Evolutionary conservation across 1,140 invertebrate species (phyloP).

Genomic region (Heliconius hewitsoni): DNA sequence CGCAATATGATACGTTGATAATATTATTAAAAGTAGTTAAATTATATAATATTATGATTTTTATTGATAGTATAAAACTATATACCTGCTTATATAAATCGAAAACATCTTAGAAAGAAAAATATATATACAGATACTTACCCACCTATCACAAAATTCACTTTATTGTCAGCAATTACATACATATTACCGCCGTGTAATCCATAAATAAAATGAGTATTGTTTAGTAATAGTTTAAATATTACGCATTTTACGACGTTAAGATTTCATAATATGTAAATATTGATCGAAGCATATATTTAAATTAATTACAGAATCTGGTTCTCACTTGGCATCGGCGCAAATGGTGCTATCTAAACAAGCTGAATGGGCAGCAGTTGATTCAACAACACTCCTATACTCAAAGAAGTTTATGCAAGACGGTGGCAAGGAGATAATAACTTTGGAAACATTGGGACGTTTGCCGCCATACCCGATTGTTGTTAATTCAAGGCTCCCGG

Average conservation of each 20-base stretch:
- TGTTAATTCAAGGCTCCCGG: constrained; percentile 80
- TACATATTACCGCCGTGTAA: too few species aligned
- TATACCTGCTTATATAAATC: too few species aligned
- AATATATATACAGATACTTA: too few species aligned
- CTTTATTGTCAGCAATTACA: too few species aligned
- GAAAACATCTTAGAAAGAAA: too few species aligned
- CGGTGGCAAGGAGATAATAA: constrained; percentile 80
- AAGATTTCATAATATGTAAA: neutral
- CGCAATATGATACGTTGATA: too few species aligned
- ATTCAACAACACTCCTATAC: constrained; percentile 82
- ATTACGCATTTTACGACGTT: neutral
- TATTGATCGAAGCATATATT: constrained; percentile 4
- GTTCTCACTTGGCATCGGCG: constrained; percentile 83
- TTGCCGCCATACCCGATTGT: constrained; percentile 84
- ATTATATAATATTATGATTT: too few species aligned
- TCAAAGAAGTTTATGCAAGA: constrained; percentile 83
- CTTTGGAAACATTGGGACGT: constrained; percentile 83
- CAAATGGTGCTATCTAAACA: constrained; percentile 84
- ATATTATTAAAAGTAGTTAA: too few species aligned
- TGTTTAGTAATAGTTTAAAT: too few species aligned
- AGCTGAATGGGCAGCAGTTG: constrained; percentile 84
- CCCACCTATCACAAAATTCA: too few species aligned
- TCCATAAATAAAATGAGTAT: too few species aligned
- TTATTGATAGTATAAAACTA: too few species aligned
- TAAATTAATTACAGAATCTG: constrained; percentile 71